A percentile compares a stretch with the other conserved stretches of the same genome.
Conservation (phyloP, 2,797 vertebrate species). For the Enteromius thamalakanensis region DNA sequence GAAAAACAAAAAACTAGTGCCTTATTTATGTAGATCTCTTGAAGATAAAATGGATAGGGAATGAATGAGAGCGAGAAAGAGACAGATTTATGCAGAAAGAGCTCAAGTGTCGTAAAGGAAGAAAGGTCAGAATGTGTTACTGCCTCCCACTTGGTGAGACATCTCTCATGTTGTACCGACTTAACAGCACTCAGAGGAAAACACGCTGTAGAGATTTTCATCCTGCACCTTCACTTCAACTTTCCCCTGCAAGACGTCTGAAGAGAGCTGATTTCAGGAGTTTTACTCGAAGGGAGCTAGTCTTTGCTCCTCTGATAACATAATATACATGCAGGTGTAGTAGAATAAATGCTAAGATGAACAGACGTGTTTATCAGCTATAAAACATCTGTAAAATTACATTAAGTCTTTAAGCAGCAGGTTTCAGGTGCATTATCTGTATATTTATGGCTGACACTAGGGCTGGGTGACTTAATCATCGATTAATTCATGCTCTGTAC, state of each 20-base stretch:
- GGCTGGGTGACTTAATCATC: no score
- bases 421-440: neutral
- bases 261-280: slow-evolving; percentile 3
- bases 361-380: neutral
- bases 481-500: no score
- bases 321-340: neutral
- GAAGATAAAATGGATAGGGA: neutral
- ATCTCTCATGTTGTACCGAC: neutral
- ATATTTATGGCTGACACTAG: neutral
- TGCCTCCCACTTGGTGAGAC: slow-evolving; percentile 33
- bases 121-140: slow-evolving; percentile 49
- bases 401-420: neutral
- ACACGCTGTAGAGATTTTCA: slow-evolving; percentile 2
- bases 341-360: neutral
- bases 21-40: neutral
- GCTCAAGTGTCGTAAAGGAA: neutral
- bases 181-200: neutral
- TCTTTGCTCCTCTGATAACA: neutral
- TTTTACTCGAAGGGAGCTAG: neutral
- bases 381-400: neutral
- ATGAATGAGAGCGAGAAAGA: neutral
- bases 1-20: neutral
- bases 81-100: slow-evolving; percentile 1
- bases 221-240: neutral
- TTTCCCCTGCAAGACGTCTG: neutral